These are phyloP conservation scores for Pelodiscus sinensis DNA, from an alignment of 2,113 vertebrate genomes.

Conservation along the genomic window DNA sequence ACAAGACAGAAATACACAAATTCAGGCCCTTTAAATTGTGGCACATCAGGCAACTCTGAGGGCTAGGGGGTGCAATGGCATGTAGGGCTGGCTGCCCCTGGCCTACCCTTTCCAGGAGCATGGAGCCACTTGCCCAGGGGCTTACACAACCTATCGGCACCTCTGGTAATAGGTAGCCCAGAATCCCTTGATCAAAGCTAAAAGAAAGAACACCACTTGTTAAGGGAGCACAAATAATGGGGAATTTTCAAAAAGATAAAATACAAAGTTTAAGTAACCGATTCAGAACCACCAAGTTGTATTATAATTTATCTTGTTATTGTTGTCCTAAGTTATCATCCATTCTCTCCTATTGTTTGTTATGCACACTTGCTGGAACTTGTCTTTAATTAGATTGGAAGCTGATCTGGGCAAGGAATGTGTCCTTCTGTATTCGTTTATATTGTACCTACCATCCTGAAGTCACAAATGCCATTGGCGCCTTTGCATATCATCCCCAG, in stretches of 20 bases:
- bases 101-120: no score
- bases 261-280: neutral
- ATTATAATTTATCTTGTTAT: accelerated
- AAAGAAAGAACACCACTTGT: neutral
- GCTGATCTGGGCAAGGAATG: neutral
- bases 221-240: neutral
- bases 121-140: no score
- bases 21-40: neutral
- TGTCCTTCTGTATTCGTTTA: neutral
- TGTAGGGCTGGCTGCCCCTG: no score
- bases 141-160: no score
- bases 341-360: neutral
- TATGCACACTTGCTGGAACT: neutral
- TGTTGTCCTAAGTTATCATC: neutral
- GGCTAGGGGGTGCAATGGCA: no score
- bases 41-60: no score
- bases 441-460: neutral
- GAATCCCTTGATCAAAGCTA: neutral
- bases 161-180: neutral
- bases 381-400: neutral
- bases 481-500: conserved; percentile 7
- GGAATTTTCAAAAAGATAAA: neutral
- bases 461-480: neutral
- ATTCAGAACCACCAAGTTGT: neutral
- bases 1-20: neutral